phyloP scores from a whole-genome alignment of 2,113 vertebrate species.

The Corythaeola cristata region DNA sequence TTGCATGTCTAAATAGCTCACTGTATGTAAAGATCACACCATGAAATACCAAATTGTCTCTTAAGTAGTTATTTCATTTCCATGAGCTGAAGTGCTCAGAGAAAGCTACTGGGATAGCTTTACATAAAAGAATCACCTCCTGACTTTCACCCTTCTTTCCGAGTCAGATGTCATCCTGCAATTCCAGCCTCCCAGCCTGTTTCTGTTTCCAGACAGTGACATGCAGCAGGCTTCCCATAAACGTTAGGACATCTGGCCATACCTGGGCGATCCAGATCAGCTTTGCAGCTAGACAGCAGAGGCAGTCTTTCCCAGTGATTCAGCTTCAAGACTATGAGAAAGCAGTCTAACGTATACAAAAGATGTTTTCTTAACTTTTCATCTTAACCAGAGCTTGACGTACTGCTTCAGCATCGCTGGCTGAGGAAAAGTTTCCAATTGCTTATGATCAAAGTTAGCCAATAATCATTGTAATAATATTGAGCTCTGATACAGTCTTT shows the following conservation, averaged over 20 bases:
- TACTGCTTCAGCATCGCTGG: background rate
- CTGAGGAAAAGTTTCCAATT: slow-evolving; percentile 57
- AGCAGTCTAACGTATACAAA: slow-evolving; percentile 38
- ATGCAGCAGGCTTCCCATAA: slow-evolving; percentile 27
- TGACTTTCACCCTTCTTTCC: background rate
- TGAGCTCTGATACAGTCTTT: background rate
- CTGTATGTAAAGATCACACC: background rate
- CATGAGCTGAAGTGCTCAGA: background rate
- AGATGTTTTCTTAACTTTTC: slow-evolving; percentile 61
- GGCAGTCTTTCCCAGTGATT: slow-evolving; percentile 56
- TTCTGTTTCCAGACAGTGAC: slow-evolving; percentile 20
- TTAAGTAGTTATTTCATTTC: background rate
- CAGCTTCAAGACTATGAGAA: slow-evolving; percentile 47
- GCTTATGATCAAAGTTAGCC: slow-evolving; percentile 29
- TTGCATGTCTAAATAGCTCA: background rate
- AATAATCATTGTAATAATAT: background rate
- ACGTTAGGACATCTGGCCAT: background rate
- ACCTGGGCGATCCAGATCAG: slow-evolving; percentile 23
- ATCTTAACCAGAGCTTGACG: slow-evolving; percentile 54
- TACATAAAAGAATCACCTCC: background rate
- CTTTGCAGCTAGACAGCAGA: slow-evolving; percentile 43
- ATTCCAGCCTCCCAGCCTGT: background rate
- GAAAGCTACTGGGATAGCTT: background rate
- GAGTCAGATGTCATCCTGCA: background rate
- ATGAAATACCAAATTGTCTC: background rate